Evolutionary conservation across 2,888 invertebrate genomes (phyloP), one percentile per base, ranked within the genome.

Genomic region (Eupithecia insigniata): DNA sequence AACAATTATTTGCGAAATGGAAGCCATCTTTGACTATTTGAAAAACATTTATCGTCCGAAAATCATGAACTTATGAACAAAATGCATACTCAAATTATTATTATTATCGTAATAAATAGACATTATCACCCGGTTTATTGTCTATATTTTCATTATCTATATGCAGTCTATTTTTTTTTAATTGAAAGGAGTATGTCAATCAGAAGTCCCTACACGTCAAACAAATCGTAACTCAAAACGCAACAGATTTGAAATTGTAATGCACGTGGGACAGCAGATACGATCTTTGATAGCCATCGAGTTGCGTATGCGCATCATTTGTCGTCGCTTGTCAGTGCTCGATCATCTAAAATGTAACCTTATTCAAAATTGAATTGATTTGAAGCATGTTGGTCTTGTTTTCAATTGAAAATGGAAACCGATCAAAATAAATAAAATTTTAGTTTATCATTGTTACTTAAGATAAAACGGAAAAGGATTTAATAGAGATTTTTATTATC

Each of bases 211-310:
- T 51, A 70, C 72, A 77, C 68, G 75, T 79, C 77, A 78, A 69
- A 69, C 64, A 68, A 75, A 75, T 74, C 74, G 70, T 69, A 61
- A 62, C 70, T 69, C 73, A 73, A 74, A 75, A 71, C 64, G 34
- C 36, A 51, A 26, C 55, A 22, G 26, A 86, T 86, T 84, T 85
- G 76, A 82, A 81, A 85, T 85, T 86, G 82, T 83, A 87, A 87
- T 87, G 73, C 67, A 82, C 83, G 86, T 86, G 85, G 81, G 85
- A 86, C 78, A 72, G 71, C 34, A 76, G 80, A 80, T 82, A 81
- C 66, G 77, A 83, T 84, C 84, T 79, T 36, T 10, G 74, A 78
- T 78, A 76, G 62, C 62, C 68, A 76, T 76, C 78, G 70, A 36
- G 22, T 71, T 69, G 58, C 26, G 66, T 69, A 74, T 74, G 74